Percentiles rank a stretch among this genome's conserved stretches.
Evolutionary conservation across 2,113 vertebrate species (phyloP).

Genomic region (Oriolus oriolus): DNA sequence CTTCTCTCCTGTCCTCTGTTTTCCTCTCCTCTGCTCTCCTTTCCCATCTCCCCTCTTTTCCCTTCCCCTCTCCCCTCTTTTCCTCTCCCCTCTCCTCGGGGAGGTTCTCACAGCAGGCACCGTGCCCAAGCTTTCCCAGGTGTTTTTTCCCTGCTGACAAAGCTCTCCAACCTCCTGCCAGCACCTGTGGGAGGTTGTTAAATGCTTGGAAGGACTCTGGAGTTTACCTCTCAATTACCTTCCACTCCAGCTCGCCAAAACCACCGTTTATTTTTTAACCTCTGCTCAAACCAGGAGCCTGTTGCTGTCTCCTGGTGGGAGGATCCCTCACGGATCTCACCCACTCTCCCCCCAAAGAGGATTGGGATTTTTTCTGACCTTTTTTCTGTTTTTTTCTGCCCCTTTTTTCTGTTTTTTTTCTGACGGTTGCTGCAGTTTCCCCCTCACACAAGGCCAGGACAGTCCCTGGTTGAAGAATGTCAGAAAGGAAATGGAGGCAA

Average conservation of each 20-base stretch:
- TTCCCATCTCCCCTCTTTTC: too few species aligned
- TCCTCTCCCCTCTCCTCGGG: not conserved
- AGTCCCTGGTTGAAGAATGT: not conserved
- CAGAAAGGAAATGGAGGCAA: not conserved
- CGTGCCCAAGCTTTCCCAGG: not conserved
- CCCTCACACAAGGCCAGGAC: not conserved
- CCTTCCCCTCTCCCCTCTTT: not conserved
- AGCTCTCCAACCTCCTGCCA: not conserved
- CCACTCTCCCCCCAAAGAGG: not conserved
- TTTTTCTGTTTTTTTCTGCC: too few species aligned
- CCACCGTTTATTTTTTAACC: not conserved
- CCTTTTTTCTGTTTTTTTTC: not conserved
- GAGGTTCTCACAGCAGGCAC: not conserved
- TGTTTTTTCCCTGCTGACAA: not conserved
- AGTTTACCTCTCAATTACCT: not conserved
- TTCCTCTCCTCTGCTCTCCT: not conserved
- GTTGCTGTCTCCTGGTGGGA: not conserved
- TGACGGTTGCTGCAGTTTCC: not conserved
- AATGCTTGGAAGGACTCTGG: not conserved
- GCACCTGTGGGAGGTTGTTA: not conserved
- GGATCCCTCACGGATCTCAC: fast-evolving
- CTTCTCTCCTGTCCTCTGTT: not conserved
- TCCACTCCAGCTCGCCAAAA: not conserved
- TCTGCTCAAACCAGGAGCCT: not conserved
- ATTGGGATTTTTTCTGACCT: not conserved